Evolutionary conservation across 2,113 vertebrate genomes (phyloP).

Genomic region (Entelurus aequoreus): DNA sequence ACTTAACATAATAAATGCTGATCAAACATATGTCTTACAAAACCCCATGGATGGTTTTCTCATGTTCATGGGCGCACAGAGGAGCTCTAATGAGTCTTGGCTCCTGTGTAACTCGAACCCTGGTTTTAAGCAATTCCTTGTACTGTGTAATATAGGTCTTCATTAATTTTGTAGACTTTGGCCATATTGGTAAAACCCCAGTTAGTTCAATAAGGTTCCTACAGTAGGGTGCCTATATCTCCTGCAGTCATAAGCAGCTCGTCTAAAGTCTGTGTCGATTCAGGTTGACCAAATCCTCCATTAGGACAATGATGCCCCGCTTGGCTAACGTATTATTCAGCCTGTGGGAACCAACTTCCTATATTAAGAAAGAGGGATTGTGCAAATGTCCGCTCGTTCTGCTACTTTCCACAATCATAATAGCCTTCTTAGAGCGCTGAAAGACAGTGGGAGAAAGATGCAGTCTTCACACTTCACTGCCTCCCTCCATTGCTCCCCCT

Average conservation of each 20-base stretch:
- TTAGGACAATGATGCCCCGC: constrained; percentile 72
- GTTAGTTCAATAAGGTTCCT: constrained; percentile 19
- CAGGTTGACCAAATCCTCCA: constrained; percentile 52
- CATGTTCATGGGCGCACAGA: no score
- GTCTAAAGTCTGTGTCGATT: constrained; percentile 65
- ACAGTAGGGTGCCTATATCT: constrained; percentile 23
- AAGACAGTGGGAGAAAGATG: constrained; percentile 75
- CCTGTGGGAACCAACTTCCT: constrained; percentile 86
- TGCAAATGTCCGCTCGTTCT: constrained; percentile 29
- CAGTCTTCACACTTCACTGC: constrained; percentile 90
- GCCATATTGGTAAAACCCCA: neutral
- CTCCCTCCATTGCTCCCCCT: constrained; percentile 26
- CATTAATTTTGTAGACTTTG: neutral
- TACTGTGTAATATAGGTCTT: neutral
- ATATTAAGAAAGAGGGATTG: constrained; percentile 63
- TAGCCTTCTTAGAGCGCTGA: constrained; percentile 70
- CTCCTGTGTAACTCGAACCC: neutral
- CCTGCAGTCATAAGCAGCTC: constrained; percentile 41
- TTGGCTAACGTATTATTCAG: constrained; percentile 76
- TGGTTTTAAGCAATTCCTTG: neutral
- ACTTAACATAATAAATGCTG: no score
- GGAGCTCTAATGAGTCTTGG: no score
- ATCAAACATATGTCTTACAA: no score
- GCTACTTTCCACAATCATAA: constrained; percentile 60
- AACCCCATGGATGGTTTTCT: no score